Conservation (phyloP, 92 coral and sea anemone genomes). For the Palythoa caribaeorum region DNA sequence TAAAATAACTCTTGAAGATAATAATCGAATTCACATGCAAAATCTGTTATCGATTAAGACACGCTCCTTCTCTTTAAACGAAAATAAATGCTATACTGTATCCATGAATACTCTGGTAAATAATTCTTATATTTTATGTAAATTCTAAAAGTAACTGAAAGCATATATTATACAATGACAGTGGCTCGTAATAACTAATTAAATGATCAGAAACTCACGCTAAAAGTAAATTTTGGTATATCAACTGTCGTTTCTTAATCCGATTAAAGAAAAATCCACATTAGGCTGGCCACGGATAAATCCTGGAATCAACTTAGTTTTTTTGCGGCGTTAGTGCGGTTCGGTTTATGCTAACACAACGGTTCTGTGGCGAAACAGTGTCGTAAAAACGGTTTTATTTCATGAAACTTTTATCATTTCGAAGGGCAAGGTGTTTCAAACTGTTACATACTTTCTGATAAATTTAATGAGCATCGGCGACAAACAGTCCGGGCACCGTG, state of each 20-base stretch:
- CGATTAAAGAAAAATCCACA: neutral
- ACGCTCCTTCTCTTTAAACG: neutral
- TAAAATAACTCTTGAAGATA: neutral
- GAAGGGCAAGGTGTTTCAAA: neutral
- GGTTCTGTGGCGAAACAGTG: neutral
- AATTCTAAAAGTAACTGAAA: neutral
- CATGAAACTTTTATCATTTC: neutral
- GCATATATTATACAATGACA: neutral
- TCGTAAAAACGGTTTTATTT: neutral
- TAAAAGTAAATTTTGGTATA: neutral
- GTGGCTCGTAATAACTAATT: neutral
- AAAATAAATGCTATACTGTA: neutral
- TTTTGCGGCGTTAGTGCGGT: neutral
- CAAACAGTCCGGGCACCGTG: conserved; percentile 14
- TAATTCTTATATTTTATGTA: neutral
- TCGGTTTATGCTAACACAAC: neutral
- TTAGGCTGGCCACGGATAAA: neutral
- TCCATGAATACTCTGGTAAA: neutral
- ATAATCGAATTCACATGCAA: neutral
- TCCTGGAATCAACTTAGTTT: neutral
- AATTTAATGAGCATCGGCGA: conserved; percentile 11
- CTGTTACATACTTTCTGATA: neutral
- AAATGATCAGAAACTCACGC: neutral
- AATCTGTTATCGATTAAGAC: neutral
- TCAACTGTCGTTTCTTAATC: neutral